Evolutionary conservation across 2,888 invertebrate genomes (phyloP), one percentile per base, ranked within the genome.

Genomic region (Biston betularia): DNA sequence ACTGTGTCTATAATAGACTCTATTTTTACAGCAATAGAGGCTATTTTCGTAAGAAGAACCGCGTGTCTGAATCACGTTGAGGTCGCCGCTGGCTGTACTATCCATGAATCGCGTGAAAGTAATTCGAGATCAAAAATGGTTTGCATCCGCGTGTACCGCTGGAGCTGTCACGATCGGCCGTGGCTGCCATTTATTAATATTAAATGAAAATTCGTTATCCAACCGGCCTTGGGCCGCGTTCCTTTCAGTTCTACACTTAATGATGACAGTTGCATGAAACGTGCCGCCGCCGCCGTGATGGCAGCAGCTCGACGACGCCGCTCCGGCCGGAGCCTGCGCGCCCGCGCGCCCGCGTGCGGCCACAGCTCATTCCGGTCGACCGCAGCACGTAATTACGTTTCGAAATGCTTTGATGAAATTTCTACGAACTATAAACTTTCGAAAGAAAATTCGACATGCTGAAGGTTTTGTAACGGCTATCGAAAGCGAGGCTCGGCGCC

Each of bases 191-290:
- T 90, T 90, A 91, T 90, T 90, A 90, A 91, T 90, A 91, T 89
- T 89, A 89, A 91, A 91, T 88, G 89, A 92, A 93, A 93, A 92
- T 93, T 91, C 91, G 92, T 92, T 92, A 92, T 92, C 87, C 90
- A 89, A 85, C 82, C 89, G 88, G 91, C 93, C 93, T 93, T 91
- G 92, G 87, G 80, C 83, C 76, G 74, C 79, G 90, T 87, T 89
- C 92, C 92, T 93, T 93, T 93, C 92, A 89, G 91, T 92, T 92
- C 85, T 87, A 86, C 84, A 86, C 84, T 89, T 90, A 92, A 89
- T 90, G 91, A 92, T 93, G 91, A 90, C 90, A 91, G 90, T 90
- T 86, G 88, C 81, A 88, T 82, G 86, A 86, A 88, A 87, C 89
- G 88, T 89, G 89, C 87, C 85, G 85, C 79, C n/a, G n/a, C n/a